A percentile compares a stretch with the other conserved stretches of the same genome.
Evolutionary conservation across 2,888 invertebrate species (phyloP).

Genomic region (Epicampocera succincta): DNA sequence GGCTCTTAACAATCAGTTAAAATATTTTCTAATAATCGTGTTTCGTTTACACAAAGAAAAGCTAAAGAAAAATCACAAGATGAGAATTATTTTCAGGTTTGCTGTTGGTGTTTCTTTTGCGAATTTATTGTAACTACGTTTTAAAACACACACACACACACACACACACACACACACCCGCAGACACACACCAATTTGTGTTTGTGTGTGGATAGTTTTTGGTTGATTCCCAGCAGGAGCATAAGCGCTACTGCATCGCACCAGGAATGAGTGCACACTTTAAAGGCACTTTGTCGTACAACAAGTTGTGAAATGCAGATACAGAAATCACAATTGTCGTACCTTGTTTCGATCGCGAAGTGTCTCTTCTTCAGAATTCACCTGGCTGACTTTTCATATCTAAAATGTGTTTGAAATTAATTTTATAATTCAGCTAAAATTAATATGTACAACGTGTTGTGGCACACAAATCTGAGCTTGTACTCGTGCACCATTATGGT

Average conservation of each 20-base stretch:
- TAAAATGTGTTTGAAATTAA: constrained; percentile 64
- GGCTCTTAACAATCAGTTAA: constrained; percentile 67
- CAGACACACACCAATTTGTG: too few relatives aligned
- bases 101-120: constrained; percentile 24
- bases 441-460: constrained; percentile 51
- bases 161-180: too few relatives aligned
- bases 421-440: constrained; percentile 61
- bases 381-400: constrained; percentile 60
- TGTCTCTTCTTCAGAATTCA: constrained; percentile 49
- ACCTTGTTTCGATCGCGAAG: constrained; percentile 7
- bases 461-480: constrained; percentile 39
- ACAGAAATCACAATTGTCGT: constrained; percentile 49
- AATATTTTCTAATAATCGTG: constrained; percentile 69
- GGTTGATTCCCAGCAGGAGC: constrained; percentile 11
- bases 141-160: constrained; percentile 35
- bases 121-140: constrained; percentile 62
- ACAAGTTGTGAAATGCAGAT: constrained; percentile 28
- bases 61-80: constrained; percentile 5
- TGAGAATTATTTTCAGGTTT: constrained; percentile 37
- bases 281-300: constrained; percentile 32
- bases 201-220: too few relatives aligned
- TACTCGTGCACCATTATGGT: constrained; percentile 4
- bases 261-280: constrained; percentile 36
- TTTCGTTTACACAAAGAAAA: constrained; percentile 40
- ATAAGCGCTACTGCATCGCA: background rate